Conservation (phyloP, 2,888 invertebrate genomes). For the Dicranocentrus wangi region DNA sequence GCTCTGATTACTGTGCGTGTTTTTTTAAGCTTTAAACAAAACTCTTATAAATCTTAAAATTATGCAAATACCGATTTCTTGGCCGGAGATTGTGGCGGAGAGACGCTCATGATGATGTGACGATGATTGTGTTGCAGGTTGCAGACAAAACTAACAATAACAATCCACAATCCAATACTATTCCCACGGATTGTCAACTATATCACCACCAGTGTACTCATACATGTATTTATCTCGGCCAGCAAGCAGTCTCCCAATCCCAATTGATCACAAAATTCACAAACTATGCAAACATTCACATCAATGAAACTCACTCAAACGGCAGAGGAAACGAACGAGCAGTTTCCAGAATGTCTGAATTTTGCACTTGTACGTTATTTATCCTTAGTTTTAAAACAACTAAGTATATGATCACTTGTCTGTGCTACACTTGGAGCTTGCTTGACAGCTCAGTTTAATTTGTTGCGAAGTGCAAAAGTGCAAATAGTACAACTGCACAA, state of each 20-base stretch:
- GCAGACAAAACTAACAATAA: too few species aligned
- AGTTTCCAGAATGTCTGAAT: too few species aligned
- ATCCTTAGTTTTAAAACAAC: background rate
- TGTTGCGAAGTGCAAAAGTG: too few species aligned
- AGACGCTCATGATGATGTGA: conserved; percentile 38
- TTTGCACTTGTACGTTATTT: background rate
- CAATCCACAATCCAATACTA: too few species aligned
- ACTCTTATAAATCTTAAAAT: too few species aligned
- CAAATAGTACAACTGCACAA: background rate
- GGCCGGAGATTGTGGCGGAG: conserved; percentile 36
- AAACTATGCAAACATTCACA: too few species aligned
- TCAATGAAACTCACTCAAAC: too few species aligned
- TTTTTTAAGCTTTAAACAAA: background rate
- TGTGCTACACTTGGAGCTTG: background rate
- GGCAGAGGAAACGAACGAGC: too few species aligned
- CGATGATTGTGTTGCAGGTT: too few species aligned
- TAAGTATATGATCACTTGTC: background rate
- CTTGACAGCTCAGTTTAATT: background rate
- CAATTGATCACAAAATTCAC: background rate
- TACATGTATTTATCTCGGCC: too few species aligned
- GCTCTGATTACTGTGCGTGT: background rate
- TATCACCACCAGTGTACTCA: background rate
- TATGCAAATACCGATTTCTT: conserved; percentile 45
- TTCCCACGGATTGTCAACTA: background rate
- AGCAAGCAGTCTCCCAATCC: too few species aligned